Base-by-base conservation (phyloP, 1,140 invertebrate species). In the Telenomus remus region DNA sequence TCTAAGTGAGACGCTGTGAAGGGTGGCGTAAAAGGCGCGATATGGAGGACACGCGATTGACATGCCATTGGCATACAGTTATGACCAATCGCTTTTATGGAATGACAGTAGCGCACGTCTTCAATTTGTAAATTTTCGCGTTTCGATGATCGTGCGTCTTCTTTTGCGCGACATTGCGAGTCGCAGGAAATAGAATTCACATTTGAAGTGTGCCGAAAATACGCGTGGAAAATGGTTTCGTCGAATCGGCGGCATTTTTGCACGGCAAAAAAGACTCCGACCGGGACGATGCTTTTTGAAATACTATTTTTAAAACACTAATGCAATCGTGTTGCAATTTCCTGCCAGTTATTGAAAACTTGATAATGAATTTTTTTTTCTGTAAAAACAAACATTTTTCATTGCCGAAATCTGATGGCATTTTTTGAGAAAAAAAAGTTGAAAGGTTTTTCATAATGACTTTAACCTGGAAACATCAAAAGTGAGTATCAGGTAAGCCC, bases 31-130 rank as follows among this genome's bases (percentile, higher is more conserved):
- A 39, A 56, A 61, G 61, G 68, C 56, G 27, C 47, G 50, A 44
- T 74, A 75, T 73, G 77, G 75, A 81, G 79, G 71, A 78, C 77
- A 76, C n/a, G 5, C 72, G 65, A 54, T 54, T 72, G 77, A 79
- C 77, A 81, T 72, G 72, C 75, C 77, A 61, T 71, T 70, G 66
- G 69, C 79, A 79, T 81, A 27, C 19, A 81, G 79, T 81, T 81
- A 79, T 79, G 64, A 68, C 73, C 75, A 78, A 72, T 71, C 54
- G 72, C 68, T 33, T 74, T 74, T 71, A 49, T 57, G 56, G 61
- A 59, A 63, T 51, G 51, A 66, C 63, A 54, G 44, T 59, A 14
- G 49, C 59, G 50, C 19, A 50, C 55, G 66, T 71, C 56, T 34
- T 33, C 59, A 69, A 75, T 75, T 51, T 61, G 59, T 59, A 37